These are phyloP conservation scores for Rotaria sp. DNA, from an alignment of 2,888 invertebrate species.

Conservation along the genomic window DNA sequence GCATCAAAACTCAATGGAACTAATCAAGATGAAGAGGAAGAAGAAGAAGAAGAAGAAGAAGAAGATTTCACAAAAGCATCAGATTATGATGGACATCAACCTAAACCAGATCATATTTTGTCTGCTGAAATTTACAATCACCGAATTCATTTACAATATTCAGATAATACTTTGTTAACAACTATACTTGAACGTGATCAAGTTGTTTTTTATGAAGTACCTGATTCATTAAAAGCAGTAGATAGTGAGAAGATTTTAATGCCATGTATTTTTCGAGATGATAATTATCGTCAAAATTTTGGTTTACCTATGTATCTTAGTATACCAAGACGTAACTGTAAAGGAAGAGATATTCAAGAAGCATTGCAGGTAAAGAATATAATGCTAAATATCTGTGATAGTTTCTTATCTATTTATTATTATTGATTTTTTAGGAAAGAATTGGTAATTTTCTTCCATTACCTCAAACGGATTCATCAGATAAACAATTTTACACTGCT, in stretches of 20 bases:
- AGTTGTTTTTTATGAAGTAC: not conserved
- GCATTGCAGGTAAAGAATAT: not conserved
- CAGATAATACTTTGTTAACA: not conserved
- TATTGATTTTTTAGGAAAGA: not conserved
- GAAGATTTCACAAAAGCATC: not conserved
- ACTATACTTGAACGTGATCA: not conserved
- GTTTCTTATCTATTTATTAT: not conserved
- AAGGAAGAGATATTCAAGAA: slow-evolving; percentile 1
- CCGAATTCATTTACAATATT: slow-evolving; percentile 19
- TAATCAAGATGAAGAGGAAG: not conserved
- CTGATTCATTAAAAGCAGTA: not conserved
- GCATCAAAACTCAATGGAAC: not conserved
- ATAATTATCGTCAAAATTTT: not conserved
- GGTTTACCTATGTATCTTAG: slow-evolving; percentile 8
- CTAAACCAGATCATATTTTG: not conserved
- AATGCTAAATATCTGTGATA: not conserved
- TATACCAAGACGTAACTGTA: not conserved
- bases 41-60: not conserved
- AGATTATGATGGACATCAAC: not conserved
- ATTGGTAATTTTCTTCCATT: slow-evolving; percentile 1
- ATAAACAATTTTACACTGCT: not conserved
- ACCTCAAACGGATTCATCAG: not conserved
- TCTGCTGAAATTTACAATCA: not conserved
- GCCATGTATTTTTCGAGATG: not conserved
- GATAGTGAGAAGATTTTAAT: not conserved